These are phyloP conservation scores for Columba janthina DNA, from an alignment of 2,113 vertebrate genomes.

Conservation along the genomic window DNA sequence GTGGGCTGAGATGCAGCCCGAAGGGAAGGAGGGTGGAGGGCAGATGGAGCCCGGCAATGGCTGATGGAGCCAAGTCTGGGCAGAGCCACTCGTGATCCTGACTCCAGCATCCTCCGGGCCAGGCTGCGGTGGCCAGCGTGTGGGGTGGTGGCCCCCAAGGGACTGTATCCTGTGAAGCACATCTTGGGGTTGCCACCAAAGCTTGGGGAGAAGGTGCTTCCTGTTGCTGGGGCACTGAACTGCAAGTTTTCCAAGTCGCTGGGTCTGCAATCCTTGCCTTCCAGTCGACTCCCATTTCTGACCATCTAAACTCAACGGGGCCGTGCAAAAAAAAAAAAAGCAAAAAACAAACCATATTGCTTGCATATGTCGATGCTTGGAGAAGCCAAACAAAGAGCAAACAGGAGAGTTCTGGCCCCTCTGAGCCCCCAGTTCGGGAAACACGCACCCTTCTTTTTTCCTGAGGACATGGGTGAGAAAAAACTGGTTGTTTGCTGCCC, in stretches of 20 bases:
- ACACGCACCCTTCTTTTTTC: background rate
- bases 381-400: slow-evolving; percentile 34
- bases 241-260: background rate
- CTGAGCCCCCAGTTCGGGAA: background rate
- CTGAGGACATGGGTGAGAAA: background rate
- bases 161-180: background rate
- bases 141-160: background rate
- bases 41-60: slow-evolving; percentile 18
- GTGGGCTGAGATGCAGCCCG: background rate
- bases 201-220: background rate
- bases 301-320: background rate
- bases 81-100: background rate
- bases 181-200: background rate
- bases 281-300: background rate
- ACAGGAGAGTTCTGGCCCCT: background rate
- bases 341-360: background rate
- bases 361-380: background rate
- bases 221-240: background rate
- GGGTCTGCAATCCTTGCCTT: background rate
- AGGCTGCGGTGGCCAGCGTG: too few species aligned
- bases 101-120: background rate
- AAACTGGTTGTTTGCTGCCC: background rate
- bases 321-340: background rate
- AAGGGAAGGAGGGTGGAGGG: background rate
- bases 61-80: slow-evolving; percentile 11